Conservation (phyloP, 2,888 invertebrate species). For the Sarcophaga carnaria region DNA sequence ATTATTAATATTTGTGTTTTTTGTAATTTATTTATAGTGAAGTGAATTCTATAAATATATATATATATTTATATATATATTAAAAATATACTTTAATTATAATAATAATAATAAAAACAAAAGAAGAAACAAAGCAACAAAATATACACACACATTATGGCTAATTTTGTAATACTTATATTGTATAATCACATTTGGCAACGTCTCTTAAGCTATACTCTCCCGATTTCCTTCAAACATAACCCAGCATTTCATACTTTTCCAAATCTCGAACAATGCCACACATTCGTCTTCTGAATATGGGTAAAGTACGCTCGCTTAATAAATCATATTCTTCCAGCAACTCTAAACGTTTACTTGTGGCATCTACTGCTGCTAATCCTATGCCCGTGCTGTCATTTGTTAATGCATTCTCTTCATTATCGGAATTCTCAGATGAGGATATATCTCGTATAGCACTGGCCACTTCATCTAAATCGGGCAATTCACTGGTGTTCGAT, state of each 20-base stretch:
- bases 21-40: slow-evolving; percentile 60
- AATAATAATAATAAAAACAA: slow-evolving; percentile 43
- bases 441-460: slow-evolving; percentile 75
- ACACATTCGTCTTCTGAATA: slow-evolving; percentile 75
- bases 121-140: slow-evolving; percentile 27
- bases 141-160: slow-evolving; percentile 8
- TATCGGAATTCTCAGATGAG: slow-evolving; percentile 63
- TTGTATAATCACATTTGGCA: slow-evolving; percentile 2
- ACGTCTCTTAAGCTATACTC: not conserved
- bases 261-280: slow-evolving; percentile 75
- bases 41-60: slow-evolving; percentile 39
- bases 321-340: slow-evolving; percentile 75
- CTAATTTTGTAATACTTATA: slow-evolving; percentile 36
- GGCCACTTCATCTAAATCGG: slow-evolving; percentile 76
- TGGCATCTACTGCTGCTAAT: slow-evolving; percentile 39
- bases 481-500: slow-evolving; percentile 73
- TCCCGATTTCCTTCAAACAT: slow-evolving; percentile 21
- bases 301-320: slow-evolving; percentile 75
- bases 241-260: slow-evolving; percentile 72
- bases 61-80: slow-evolving; percentile 6
- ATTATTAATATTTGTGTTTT: slow-evolving; percentile 48
- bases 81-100: slow-evolving; percentile 57
- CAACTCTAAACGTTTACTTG: slow-evolving; percentile 70
- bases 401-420: slow-evolving; percentile 53
- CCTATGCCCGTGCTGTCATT: not conserved